Conservation (phyloP, 2,113 vertebrate species). For the Eudyptes chrysolophus region DNA sequence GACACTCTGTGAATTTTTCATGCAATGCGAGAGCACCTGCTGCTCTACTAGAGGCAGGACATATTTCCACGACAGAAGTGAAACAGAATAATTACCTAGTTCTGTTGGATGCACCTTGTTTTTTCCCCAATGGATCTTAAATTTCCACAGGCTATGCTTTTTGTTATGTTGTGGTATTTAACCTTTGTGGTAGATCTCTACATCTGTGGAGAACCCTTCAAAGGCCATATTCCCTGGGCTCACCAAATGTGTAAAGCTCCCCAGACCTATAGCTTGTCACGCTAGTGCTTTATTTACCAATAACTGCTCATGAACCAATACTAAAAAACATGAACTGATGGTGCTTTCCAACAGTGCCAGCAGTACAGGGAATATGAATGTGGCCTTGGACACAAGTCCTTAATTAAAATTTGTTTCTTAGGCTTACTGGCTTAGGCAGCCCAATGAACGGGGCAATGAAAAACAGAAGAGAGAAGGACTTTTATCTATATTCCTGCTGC, state of each 20-base stretch:
- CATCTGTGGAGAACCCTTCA: neutral
- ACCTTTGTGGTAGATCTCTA: neutral
- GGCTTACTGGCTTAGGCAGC: neutral
- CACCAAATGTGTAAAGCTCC: neutral
- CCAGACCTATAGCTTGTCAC: fast-evolving
- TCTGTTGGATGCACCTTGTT: neutral
- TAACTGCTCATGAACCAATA: neutral
- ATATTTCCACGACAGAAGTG: neutral
- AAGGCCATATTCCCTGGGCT: neutral
- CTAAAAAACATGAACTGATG: neutral
- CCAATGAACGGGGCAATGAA: neutral
- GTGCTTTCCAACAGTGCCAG: neutral
- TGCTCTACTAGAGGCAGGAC: neutral
- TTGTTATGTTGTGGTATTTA: neutral
- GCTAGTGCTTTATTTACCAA: neutral
- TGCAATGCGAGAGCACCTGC: neutral
- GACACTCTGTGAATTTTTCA: neutral
- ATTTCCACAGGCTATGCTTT: neutral
- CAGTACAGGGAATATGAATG: neutral
- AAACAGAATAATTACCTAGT: neutral
- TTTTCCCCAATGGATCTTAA: neutral
- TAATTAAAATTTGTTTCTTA: neutral
- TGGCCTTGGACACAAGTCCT: neutral
- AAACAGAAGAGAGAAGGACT: neutral
- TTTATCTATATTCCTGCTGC: neutral